Conservation (phyloP, 2,797 vertebrate genomes). For the Megaceryle alcyon region DNA sequence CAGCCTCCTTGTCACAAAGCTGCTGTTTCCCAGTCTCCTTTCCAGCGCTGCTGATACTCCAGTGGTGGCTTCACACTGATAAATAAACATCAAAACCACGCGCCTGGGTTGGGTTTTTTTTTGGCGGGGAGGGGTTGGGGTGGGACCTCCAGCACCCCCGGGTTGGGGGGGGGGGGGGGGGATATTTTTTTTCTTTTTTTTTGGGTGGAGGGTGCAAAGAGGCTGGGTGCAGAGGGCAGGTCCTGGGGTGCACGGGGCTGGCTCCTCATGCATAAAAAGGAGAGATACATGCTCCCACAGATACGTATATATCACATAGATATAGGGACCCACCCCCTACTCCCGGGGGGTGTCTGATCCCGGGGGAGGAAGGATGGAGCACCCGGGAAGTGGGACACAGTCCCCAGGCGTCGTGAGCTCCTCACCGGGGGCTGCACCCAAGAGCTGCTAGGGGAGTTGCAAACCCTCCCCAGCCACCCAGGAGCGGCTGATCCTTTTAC, state of each 20-base stretch:
- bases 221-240: too few relatives aligned
- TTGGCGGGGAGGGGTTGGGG: too few relatives aligned
- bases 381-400: background rate
- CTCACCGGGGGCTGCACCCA: background rate
- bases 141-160: too few relatives aligned
- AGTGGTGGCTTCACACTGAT: accelerated
- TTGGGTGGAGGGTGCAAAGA: too few relatives aligned
- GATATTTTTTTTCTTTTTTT: background rate
- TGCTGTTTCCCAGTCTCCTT: background rate
- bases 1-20: background rate
- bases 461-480: too few relatives aligned
- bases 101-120: background rate
- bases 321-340: too few relatives aligned
- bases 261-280: background rate
- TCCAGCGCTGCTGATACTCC: accelerated
- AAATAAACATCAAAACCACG: accelerated
- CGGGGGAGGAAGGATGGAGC: background rate
- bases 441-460: background rate
- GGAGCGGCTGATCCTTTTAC: accelerated
- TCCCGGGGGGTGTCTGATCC: background rate
- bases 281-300: too few relatives aligned
- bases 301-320: too few relatives aligned
- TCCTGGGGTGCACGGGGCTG: background rate
- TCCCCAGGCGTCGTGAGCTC: too few relatives aligned
- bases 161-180: too few relatives aligned